These are phyloP conservation scores for Clistopyga incitator DNA, from an alignment of 2,888 invertebrate genomes.

Conservation along the genomic window DNA sequence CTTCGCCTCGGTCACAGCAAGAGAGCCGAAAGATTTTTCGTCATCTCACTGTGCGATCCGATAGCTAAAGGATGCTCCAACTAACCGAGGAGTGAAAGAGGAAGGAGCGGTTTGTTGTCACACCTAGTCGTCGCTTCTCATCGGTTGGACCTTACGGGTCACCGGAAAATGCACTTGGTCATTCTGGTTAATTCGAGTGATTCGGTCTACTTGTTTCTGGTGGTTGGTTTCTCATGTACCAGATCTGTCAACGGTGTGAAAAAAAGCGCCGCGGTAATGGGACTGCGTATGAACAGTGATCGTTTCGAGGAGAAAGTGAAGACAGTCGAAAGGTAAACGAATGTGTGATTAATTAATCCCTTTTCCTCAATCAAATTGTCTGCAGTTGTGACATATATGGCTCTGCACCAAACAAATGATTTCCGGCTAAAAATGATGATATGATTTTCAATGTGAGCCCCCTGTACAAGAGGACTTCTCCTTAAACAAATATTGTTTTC, in stretches of 20 bases:
- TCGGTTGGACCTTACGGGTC: background rate
- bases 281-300: background rate
- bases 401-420: too few relatives aligned
- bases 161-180: slow-evolving; percentile 74
- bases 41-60: slow-evolving; percentile 18
- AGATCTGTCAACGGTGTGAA: slow-evolving; percentile 30
- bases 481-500: too few relatives aligned
- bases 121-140: slow-evolving; percentile 60
- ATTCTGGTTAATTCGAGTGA: slow-evolving; percentile 77
- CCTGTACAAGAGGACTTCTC: too few relatives aligned
- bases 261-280: slow-evolving; percentile 26
- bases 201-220: background rate
- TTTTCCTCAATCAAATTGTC: too few relatives aligned
- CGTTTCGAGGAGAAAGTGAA: slow-evolving; percentile 6
- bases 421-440: too few relatives aligned
- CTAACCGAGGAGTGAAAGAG: background rate
- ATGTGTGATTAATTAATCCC: background rate
- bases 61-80: slow-evolving; percentile 34
- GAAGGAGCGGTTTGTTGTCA: slow-evolving; percentile 49
- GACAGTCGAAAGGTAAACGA: slow-evolving; percentile 12
- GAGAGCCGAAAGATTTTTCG: slow-evolving; percentile 18
- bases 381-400: too few relatives aligned
- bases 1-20: background rate
- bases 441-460: too few relatives aligned
- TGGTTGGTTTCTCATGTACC: background rate